Percentiles rank a stretch among this genome's conserved stretches.
phyloP scores from a whole-genome alignment of 2,797 vertebrate genomes.

The Siniperca obscura region DNA sequence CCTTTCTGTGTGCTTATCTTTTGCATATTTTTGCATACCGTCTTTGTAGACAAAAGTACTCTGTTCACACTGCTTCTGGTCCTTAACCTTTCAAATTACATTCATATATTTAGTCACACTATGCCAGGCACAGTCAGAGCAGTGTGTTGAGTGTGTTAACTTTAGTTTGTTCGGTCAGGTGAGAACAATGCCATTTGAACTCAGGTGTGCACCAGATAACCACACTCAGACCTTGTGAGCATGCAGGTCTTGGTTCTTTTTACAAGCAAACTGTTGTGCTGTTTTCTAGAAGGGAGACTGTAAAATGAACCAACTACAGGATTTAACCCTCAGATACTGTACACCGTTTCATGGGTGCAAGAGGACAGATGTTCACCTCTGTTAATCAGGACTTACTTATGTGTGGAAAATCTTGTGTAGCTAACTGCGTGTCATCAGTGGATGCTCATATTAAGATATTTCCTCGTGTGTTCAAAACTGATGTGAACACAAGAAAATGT shows the following conservation, averaged over 20 bases:
- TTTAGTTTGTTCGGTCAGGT: constrained; percentile 20
- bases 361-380: constrained; percentile 21
- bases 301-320: constrained; percentile 21
- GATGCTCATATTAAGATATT: not conserved
- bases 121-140: not conserved
- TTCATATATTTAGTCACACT: constrained; percentile 23
- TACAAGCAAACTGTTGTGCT: constrained; percentile 2
- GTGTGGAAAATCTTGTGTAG: not conserved
- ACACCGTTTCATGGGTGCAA: constrained; percentile 7
- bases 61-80: constrained; percentile 17
- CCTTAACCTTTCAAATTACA: constrained; percentile 30
- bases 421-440: not conserved
- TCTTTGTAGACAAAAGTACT: constrained; percentile 26
- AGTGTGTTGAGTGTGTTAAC: constrained; percentile 10
- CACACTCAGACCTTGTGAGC: not conserved
- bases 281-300: constrained; percentile 7
- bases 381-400: constrained; percentile 10
- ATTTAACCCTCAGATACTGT: constrained; percentile 26
- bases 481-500: not conserved
- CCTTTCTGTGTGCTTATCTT: constrained; percentile 25
- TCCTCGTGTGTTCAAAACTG: not conserved
- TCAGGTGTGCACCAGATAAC: constrained; percentile 13
- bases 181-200: constrained; percentile 42
- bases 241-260: constrained; percentile 5
- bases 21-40: constrained; percentile 67